These are phyloP conservation scores for Steromphala cineraria DNA, from an alignment of 2,888 invertebrate genomes.

Conservation along the genomic window DNA sequence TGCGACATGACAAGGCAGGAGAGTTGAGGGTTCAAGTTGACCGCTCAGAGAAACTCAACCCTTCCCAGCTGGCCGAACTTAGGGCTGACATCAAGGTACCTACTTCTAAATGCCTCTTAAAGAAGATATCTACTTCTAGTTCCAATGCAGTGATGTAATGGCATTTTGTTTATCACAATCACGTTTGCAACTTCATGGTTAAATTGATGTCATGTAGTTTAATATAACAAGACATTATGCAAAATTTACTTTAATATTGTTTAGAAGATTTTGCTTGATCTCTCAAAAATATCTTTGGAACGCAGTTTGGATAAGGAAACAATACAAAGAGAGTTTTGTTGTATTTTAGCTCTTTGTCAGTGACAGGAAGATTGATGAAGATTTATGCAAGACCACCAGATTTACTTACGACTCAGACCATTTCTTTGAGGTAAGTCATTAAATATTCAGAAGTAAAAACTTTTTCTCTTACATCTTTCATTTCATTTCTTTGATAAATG, in stretches of 20 bases:
- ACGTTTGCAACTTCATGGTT: too few species aligned
- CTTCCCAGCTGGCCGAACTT: constrained; percentile 67
- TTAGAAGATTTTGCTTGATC: too few species aligned
- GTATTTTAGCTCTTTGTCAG: constrained; percentile 71
- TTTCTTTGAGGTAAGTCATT: constrained; percentile 51
- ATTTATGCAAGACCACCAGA: constrained; percentile 69
- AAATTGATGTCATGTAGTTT: too few species aligned
- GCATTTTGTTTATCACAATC: too few species aligned
- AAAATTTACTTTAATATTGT: too few species aligned
- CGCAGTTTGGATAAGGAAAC: neutral
- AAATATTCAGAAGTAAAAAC: neutral
- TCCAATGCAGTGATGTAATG: too few species aligned
- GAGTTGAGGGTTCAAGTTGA: constrained; percentile 67
- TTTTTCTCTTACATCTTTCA: neutral
- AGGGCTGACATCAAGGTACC: constrained; percentile 72
- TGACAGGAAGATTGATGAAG: constrained; percentile 73
- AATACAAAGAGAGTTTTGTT: neutral
- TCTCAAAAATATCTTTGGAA: too few species aligned
- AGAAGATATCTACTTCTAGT: too few species aligned
- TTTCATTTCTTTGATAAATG: neutral
- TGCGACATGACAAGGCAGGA: constrained; percentile 64
- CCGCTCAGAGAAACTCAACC: constrained; percentile 62
- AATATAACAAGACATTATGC: too few species aligned
- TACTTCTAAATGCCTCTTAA: too few species aligned
- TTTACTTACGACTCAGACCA: constrained; percentile 70